phyloP scores from a whole-genome alignment of 1,140 invertebrate species.

The Calliopsis andreniformis region DNA sequence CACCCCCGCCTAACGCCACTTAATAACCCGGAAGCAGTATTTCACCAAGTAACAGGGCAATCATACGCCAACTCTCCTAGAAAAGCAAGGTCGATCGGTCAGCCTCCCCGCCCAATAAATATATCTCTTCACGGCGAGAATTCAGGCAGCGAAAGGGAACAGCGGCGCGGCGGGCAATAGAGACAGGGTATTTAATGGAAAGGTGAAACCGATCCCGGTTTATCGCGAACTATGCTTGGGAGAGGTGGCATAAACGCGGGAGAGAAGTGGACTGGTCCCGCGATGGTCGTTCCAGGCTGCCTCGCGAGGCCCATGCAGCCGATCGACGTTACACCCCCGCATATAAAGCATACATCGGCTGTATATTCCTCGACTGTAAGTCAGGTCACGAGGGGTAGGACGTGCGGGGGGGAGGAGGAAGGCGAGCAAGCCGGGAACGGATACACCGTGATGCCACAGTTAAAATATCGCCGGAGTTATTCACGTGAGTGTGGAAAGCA shows the following conservation, averaged over 20 bases:
- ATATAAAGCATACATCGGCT: slow-evolving; percentile 58
- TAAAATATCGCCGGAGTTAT: slow-evolving; percentile 76
- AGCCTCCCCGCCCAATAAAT: background rate
- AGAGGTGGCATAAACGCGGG: slow-evolving; percentile 26
- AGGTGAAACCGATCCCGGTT: slow-evolving; percentile 13
- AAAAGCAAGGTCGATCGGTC: background rate
- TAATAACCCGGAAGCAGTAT: slow-evolving; percentile 20
- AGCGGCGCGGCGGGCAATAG: background rate
- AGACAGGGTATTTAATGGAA: slow-evolving; percentile 24
- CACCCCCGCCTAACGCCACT: slow-evolving; percentile 11
- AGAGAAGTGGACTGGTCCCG: slow-evolving; percentile 41
- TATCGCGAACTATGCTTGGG: background rate
- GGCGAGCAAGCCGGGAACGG: slow-evolving; percentile 19
- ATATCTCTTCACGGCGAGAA: background rate
- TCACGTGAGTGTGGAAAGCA: slow-evolving; percentile 66
- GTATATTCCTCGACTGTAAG: slow-evolving; percentile 25
- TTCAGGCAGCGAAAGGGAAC: background rate
- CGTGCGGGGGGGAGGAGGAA: background rate
- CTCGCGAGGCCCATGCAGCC: slow-evolving; percentile 52
- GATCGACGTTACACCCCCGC: slow-evolving; percentile 53
- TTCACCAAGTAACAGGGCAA: background rate
- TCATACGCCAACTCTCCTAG: background rate
- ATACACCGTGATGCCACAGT: slow-evolving; percentile 61
- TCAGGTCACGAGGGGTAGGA: background rate
- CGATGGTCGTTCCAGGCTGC: slow-evolving; percentile 53